Evolutionary conservation across 1,140 invertebrate genomes (phyloP), one percentile per base, ranked within the genome.

Genomic region (Conus ventricosus): DNA sequence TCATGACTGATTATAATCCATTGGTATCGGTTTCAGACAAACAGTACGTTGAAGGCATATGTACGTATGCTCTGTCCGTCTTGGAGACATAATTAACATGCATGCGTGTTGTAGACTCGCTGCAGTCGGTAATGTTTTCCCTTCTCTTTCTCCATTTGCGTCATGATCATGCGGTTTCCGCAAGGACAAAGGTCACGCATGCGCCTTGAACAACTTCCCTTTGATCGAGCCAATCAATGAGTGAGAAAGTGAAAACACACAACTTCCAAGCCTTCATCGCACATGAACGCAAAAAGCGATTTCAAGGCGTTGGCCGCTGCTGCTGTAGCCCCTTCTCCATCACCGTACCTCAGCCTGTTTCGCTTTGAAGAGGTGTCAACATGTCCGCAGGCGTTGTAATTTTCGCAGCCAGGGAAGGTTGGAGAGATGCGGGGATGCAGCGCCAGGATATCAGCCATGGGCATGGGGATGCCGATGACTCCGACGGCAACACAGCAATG

Each of bases 301-400:
- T 27, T 80, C 39, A 83, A 83, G 81, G 81, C 81, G 81, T 83
- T 23, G 81, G n/a, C 6, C 8, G 13, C n/a, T 75, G 39, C 39
- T 39, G 39, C 0, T 1, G 39, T 39, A 39, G 39, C 39, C 39
- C 39, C 3, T 39, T 39, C 39, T 39, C 3, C 39, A 3, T 39
- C 3, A 39, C 39, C 39, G 39, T 39, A 3, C 71, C 25, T 80
- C 39, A 39, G 39, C 39, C 39, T 39, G 39, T 0, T 39, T 39
- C 39, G 39, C 39, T 39, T 7, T 11, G 23, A 83, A 15, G 71
- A n/a, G 39, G 39, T 5, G 4, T 7, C 27, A 88, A 88, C 0
- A 89, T 89, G 88, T 89, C 88, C 25, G 53, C 55, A 54, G 87
- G 89, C 10, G 57, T 60, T 1, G 87, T 90, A 23, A 88, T 90